Evolutionary conservation across 2,888 invertebrate genomes (phyloP).

Genomic region (Camponotus fellah): DNA sequence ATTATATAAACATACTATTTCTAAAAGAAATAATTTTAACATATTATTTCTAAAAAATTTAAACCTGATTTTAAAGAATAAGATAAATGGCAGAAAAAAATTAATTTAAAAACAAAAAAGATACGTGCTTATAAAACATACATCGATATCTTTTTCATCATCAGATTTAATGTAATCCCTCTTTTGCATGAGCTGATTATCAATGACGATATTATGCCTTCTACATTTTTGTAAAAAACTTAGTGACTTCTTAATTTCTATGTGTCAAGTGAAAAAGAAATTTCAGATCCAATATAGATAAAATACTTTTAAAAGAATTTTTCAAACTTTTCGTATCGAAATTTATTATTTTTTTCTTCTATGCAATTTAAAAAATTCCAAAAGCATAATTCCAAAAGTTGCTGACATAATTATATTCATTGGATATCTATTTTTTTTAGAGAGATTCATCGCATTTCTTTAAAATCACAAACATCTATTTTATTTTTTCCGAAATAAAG

Average conservation of each 20-base stretch:
- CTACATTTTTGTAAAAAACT: conserved; percentile 82
- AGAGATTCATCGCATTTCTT: too few species aligned
- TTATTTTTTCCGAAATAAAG: too few species aligned
- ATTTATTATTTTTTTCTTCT: conserved; percentile 77
- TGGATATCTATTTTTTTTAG: conserved; percentile 68
- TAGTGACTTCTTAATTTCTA: conserved; percentile 70
- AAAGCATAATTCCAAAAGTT: conserved; percentile 77
- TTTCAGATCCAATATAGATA: conserved; percentile 72
- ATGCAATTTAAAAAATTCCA: conserved; percentile 72
- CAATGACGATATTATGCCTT: conserved; percentile 80
- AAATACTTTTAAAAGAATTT: conserved; percentile 70
- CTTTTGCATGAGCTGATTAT: conserved; percentile 81
- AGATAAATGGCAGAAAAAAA: neutral
- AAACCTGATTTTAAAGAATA: neutral
- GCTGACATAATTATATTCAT: conserved; percentile 80
- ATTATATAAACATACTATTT: neutral
- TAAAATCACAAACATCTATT: too few species aligned
- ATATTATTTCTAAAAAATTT: neutral
- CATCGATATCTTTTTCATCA: conserved; percentile 17
- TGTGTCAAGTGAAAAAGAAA: conserved; percentile 76
- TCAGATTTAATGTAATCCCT: conserved; percentile 75
- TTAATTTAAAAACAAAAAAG: neutral
- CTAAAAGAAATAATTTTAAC: too few species aligned
- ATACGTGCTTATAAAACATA: conserved; percentile 29
- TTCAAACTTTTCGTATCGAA: conserved; percentile 71